Evolutionary conservation across 2,113 vertebrate genomes (phyloP).

Genomic region (Ctenomys sociabilis): DNA sequence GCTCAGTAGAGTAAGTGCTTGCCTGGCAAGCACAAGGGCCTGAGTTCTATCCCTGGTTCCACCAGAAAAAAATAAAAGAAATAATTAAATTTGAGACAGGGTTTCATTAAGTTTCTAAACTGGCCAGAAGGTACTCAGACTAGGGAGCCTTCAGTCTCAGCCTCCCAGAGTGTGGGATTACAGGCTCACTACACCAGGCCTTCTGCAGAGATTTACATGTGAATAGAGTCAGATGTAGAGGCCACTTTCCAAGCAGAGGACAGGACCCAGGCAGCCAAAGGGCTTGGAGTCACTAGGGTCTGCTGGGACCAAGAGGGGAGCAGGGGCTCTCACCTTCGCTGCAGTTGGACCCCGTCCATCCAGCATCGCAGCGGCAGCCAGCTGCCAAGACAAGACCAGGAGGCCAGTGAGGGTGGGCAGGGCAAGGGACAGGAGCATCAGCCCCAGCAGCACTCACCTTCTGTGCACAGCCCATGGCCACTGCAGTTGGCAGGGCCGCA

Average conservation of each 20-base stretch:
- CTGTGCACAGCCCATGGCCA: slow-evolving; percentile 87
- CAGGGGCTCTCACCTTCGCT: slow-evolving; percentile 87
- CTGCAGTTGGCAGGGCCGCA: slow-evolving; percentile 90
- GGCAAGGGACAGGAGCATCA: not conserved
- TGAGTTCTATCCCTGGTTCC: too few relatives aligned
- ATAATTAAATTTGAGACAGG: not conserved
- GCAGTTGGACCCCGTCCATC: slow-evolving; percentile 94
- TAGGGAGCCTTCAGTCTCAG: not conserved
- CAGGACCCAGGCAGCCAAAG: not conserved
- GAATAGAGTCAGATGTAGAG: not conserved
- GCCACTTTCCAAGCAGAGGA: not conserved
- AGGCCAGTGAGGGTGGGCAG: slow-evolving; percentile 33
- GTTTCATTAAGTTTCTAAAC: not conserved
- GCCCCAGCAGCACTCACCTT: slow-evolving; percentile 82
- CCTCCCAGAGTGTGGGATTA: not conserved
- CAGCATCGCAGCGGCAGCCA: slow-evolving; percentile 92
- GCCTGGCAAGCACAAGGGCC: too few relatives aligned
- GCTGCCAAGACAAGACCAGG: slow-evolving; percentile 84
- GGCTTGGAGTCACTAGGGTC: not conserved
- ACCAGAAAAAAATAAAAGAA: too few relatives aligned
- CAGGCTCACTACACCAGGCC: not conserved
- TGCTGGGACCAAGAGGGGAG: not conserved
- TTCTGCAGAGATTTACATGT: not conserved
- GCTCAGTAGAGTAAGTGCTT: too few relatives aligned
- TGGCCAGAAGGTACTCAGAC: not conserved